phyloP scores from a whole-genome alignment of 2,113 vertebrate genomes.

The Aspiorhynchus laticeps region DNA sequence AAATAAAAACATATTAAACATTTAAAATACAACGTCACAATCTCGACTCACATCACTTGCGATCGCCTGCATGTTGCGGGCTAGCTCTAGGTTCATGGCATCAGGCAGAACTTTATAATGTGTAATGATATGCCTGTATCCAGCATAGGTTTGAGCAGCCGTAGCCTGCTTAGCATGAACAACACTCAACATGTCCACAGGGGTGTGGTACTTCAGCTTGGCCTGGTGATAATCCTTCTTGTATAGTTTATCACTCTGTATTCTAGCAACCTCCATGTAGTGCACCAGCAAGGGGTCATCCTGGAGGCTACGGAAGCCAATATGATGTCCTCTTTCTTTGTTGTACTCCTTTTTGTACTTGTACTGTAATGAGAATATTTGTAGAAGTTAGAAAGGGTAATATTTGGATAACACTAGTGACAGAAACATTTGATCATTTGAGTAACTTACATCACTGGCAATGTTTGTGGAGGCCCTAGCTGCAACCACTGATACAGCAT shows the following conservation, averaged over 20 bases:
- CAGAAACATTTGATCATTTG: background rate
- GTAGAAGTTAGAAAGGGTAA: background rate
- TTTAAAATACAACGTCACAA: background rate
- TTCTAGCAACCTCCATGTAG: constrained; percentile 87
- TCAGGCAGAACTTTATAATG: constrained; percentile 83
- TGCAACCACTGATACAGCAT: constrained; percentile 85
- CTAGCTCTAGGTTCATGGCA: constrained; percentile 77
- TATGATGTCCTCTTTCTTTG: constrained; percentile 81
- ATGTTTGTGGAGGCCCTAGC: constrained; percentile 89
- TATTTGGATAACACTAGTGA: background rate
- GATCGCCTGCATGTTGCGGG: constrained; percentile 80
- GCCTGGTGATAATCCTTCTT: constrained; percentile 89
- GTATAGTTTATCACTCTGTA: constrained; percentile 90
- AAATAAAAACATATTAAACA: background rate
- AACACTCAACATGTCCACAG: constrained; percentile 89
- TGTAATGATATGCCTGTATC: constrained; percentile 84
- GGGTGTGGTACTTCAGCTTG: constrained; percentile 89
- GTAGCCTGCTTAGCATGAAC: constrained; percentile 86
- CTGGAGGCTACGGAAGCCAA: constrained; percentile 87
- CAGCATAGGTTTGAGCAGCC: constrained; percentile 75
- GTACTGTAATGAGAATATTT: constrained; percentile 59
- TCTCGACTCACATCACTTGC: constrained; percentile 85
- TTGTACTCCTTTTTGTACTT: constrained; percentile 87
- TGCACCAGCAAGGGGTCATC: constrained; percentile 95
- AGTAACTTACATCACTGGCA: constrained; percentile 87